These are phyloP conservation scores for Mus caroli DNA, from an alignment of 2,797 vertebrate genomes.

Conservation along the genomic window DNA sequence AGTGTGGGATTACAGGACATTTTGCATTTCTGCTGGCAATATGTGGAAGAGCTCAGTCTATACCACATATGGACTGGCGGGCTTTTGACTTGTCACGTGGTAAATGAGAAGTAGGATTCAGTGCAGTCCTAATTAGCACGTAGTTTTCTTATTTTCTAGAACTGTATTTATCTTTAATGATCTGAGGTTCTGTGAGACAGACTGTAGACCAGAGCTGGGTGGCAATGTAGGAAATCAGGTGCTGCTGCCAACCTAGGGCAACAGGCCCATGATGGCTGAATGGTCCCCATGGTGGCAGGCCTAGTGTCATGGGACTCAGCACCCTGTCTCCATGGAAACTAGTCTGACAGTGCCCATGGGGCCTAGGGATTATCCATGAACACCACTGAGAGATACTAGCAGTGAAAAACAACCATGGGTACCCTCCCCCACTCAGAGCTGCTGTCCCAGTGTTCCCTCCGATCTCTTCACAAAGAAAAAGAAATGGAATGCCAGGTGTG, in stretches of 20 bases:
- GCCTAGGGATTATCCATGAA: neutral
- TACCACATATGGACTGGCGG: too few species aligned
- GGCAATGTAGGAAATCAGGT: neutral
- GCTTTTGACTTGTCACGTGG: neutral
- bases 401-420: neutral
- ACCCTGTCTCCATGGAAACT: neutral
- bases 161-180: neutral
- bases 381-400: neutral
- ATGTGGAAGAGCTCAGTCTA: neutral
- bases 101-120: neutral
- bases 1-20: neutral
- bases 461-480: neutral
- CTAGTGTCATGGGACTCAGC: neutral
- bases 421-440: neutral
- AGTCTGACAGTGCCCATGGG: neutral
- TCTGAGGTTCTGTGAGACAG: neutral
- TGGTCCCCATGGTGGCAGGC: neutral
- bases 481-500: neutral
- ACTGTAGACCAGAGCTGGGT: neutral
- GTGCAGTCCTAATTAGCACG: neutral
- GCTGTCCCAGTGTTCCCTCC: neutral
- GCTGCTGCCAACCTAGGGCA: neutral
- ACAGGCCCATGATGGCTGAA: neutral
- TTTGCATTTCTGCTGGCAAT: neutral
- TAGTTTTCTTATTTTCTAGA: neutral